These are phyloP conservation scores for Cottoperca gobio DNA, from an alignment of 2,797 vertebrate species.

Conservation along the genomic window DNA sequence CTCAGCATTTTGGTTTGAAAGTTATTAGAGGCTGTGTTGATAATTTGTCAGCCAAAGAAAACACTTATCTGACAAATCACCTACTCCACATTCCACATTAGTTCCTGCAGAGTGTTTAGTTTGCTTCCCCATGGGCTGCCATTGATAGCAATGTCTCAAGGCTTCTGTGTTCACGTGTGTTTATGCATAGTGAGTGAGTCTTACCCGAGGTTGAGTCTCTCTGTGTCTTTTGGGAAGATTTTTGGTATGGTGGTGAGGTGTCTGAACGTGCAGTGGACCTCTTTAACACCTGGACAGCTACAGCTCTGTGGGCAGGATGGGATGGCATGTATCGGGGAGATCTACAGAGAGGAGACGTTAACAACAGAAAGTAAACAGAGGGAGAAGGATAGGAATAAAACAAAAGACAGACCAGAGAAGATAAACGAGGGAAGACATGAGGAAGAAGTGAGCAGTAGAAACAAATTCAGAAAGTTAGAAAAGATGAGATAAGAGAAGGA, in stretches of 20 bases:
- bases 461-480: constrained; percentile 22
- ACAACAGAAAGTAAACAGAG: neutral
- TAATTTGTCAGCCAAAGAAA: constrained; percentile 38
- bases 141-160: neutral
- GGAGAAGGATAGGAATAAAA: neutral
- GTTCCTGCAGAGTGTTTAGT: constrained; percentile 47
- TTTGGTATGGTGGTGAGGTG: constrained; percentile 72
- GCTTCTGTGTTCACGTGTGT: constrained; percentile 2
- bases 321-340: constrained; percentile 25
- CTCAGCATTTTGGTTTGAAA: constrained; percentile 13
- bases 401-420: neutral
- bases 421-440: neutral
- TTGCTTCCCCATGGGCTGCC: constrained; percentile 38
- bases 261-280: constrained; percentile 83
- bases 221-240: constrained; percentile 69
- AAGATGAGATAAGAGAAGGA: constrained; percentile 26
- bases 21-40: constrained; percentile 3
- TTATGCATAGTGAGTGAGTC: neutral
- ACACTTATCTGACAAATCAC: constrained; percentile 31
- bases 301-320: constrained; percentile 74
- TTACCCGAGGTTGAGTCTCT: constrained; percentile 82
- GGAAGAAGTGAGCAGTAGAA: constrained; percentile 4
- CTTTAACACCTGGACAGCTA: constrained; percentile 75
- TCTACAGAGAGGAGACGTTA: constrained; percentile 26
- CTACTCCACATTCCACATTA: constrained; percentile 29